Evolutionary conservation across 2,113 vertebrate species (phyloP), one percentile per base, ranked within the genome.

Genomic region (Chamaea fasciata): DNA sequence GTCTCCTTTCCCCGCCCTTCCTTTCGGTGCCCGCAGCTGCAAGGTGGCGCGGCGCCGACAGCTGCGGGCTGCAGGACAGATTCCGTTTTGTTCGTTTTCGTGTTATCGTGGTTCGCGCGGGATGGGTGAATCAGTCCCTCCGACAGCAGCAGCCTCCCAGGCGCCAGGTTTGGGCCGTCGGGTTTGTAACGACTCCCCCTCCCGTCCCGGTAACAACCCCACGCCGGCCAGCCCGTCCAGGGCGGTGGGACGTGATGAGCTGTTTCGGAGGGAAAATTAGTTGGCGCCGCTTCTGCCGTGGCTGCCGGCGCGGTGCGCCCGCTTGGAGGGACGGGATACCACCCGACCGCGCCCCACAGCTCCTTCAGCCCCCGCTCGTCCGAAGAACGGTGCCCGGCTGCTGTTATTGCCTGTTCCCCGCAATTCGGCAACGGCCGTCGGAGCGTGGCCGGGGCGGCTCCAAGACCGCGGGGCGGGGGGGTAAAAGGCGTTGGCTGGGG

Each of bases 21-120:
- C 64, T 89, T 76, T 91, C 69, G 8, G 56, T 55, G 70, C 56
- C 60, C 52, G 31, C 90, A 94, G 73, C 87, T 94, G 84, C 59
- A 30, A 42, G 73, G 76, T 44, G 87, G 64, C 39, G 30, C 27
- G 49, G 35, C 42, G 19, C 55, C 23, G 28, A 16, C 87, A 94
- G 85, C 92, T 91, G 92, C 77, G 55, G 64, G 50, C 53, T 56
- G 47, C 31, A 42, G 53, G 47, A 84, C 37, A 78, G 78, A 93
- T 75, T 90, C 82, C 52, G 88, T 89, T 94, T 87, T 68, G 65
- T 63, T 87, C 94, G 39, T 89, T 93, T 84, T 91, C 46, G 33
- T 73, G 31, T 84, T 90, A 62, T 37, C 56, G 90, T 70, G 65
- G 46, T 56, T 92, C 13, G 57, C 73, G 53, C 78, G 59, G 65